phyloP scores from a whole-genome alignment of 2,113 vertebrate species.

The Panthera tigris region DNA sequence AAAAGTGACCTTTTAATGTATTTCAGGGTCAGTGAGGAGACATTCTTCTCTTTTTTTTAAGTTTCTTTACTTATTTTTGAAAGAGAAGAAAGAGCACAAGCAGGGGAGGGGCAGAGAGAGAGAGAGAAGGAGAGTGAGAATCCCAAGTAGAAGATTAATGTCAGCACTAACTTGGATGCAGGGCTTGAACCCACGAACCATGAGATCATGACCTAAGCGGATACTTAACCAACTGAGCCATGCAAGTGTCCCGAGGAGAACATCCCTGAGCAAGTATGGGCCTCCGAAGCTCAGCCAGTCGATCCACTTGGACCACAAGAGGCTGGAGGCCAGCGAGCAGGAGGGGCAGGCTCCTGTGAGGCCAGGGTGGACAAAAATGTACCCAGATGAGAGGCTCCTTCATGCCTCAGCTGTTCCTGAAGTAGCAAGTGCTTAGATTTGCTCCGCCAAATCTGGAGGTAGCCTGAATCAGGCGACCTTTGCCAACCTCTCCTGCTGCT shows the following conservation, averaged over 20 bases:
- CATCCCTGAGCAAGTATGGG: neutral
- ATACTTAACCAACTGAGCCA: no score
- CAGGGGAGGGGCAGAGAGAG: no score
- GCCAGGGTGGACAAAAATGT: neutral
- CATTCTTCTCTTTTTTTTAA: no score
- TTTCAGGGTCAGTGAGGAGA: neutral
- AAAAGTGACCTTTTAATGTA: neutral
- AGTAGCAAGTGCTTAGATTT: neutral
- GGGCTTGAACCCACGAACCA: no score
- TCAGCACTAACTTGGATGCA: no score
- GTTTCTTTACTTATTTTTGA: no score
- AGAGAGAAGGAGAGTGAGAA: no score
- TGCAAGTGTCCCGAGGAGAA: neutral
- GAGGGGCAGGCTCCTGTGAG: neutral
- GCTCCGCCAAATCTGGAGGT: neutral
- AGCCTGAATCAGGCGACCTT: neutral
- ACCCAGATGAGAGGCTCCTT: neutral
- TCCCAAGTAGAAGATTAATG: no score
- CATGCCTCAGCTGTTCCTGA: neutral
- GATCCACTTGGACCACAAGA: neutral
- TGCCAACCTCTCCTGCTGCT: neutral
- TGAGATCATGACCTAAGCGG: no score
- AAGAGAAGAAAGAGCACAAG: no score
- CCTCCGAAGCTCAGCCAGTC: neutral
- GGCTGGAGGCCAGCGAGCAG: neutral